These are phyloP conservation scores for Heliothis virescens DNA, from an alignment of 1,140 invertebrate genomes.

Conservation along the genomic window DNA sequence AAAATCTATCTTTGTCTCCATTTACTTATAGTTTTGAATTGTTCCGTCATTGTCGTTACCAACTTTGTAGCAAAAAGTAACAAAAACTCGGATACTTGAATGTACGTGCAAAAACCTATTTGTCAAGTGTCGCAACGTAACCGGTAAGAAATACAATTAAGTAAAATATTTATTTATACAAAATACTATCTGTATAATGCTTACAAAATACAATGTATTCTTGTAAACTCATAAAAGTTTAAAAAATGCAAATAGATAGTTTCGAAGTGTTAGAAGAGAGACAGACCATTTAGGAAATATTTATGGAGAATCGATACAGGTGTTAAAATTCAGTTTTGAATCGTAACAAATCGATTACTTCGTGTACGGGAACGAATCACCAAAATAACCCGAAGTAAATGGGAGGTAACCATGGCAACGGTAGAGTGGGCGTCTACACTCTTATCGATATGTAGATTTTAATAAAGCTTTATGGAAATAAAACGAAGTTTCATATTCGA, in stretches of 20 bases:
- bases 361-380: slow-evolving; percentile 57
- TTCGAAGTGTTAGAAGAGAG: neutral
- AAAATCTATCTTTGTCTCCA: slow-evolving; percentile 28
- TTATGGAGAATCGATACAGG: slow-evolving; percentile 50
- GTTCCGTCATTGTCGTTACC: slow-evolving; percentile 43
- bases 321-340: slow-evolving; percentile 55
- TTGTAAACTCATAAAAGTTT: slow-evolving; percentile 34
- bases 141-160: slow-evolving; percentile 39
- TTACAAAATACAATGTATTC: slow-evolving; percentile 31
- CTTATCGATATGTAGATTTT: slow-evolving; percentile 31
- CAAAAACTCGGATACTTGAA: slow-evolving; percentile 49
- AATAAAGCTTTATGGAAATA: slow-evolving; percentile 24
- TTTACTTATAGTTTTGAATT: slow-evolving; percentile 40
- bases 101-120: slow-evolving; percentile 43
- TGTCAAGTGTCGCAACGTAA: slow-evolving; percentile 38
- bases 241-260: slow-evolving; percentile 19
- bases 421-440: slow-evolving; percentile 19
- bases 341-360: slow-evolving; percentile 66
- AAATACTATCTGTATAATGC: slow-evolving; percentile 13
- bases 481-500: slow-evolving; percentile 21
- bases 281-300: slow-evolving; percentile 32
- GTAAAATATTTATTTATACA: slow-evolving; percentile 44
- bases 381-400: slow-evolving; percentile 55
- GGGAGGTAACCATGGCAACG: slow-evolving; percentile 51
- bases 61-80: slow-evolving; percentile 41